Base-by-base conservation (phyloP, 2,888 invertebrate genomes). In the Hydrotaea diabolus region DNA sequence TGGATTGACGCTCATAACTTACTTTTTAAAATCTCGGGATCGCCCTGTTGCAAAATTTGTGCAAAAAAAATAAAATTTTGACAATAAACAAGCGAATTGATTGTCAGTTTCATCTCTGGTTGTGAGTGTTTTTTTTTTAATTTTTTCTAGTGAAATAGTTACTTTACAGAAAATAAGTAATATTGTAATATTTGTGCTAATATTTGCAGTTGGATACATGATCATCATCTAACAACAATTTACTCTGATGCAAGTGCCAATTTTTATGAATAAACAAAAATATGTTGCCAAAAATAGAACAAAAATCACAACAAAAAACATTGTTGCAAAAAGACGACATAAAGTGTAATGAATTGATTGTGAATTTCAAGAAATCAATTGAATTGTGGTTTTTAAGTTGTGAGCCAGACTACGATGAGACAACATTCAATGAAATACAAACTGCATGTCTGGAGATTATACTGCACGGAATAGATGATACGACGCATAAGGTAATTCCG, bases 371-470 rank as follows among this genome's bases (percentile, higher is more conserved):
- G 15, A 86, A 86, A 74, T 77, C 82, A 11, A 76, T 86, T 62
- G 72, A 77, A 23, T 49, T 86, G 21, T 88, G 88, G 87, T 86
- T 88, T 77, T 66, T 80, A 11, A 82, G 76, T 71, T 71, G 66
- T 21, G 72, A 8, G 39, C 78, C 62, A 9, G 53, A 55, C 19
- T 46, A 69, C 26, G 69, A 71, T 62, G 80, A 82, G 21, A 62
- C 36, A 23, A 76, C 49, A 46, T 80, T 79, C 46, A 21, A 71
- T 17, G 78, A 80, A 53, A 80, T 90, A 36, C 80, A 87, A 49
- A 88, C 88, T 57, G 85, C 85, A 4, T 90, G 90, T 82, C 83
- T 87, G 9, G 88, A 89, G 26, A 90, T 90, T 62, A 82, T 91
- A 53, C 83, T 87, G 69, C 89, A 91, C 76, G 91, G 90, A 3